Conservation (phyloP, 2,888 invertebrate species). For the Andrena bucephala region DNA sequence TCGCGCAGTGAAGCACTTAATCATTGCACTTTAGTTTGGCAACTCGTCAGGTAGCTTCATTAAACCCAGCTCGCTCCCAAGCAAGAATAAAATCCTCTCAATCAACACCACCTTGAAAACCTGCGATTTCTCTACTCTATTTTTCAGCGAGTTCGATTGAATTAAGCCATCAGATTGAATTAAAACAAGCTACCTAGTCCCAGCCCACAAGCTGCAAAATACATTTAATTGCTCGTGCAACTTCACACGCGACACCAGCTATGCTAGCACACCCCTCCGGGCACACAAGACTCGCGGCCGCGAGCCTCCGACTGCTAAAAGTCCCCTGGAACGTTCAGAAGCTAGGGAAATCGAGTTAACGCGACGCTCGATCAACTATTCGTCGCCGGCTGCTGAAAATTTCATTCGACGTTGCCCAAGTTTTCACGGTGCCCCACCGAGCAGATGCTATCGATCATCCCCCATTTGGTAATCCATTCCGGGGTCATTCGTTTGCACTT, state of each 20-base stretch:
- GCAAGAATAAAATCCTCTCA: neutral
- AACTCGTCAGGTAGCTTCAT: constrained; percentile 6
- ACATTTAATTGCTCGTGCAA: no score
- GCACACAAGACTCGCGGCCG: no score
- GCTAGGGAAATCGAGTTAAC: constrained; percentile 11
- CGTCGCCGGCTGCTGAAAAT: constrained; percentile 23
- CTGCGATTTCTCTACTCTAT: neutral
- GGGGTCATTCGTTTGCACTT: constrained; percentile 62
- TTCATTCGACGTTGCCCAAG: constrained; percentile 7
- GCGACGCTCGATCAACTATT: constrained; percentile 17
- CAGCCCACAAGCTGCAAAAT: no score
- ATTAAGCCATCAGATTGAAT: no score
- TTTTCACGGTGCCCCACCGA: constrained; percentile 10
- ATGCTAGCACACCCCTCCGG: neutral
- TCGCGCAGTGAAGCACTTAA: constrained; percentile 9
- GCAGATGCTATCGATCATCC: constrained; percentile 42
- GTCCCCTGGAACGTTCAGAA: constrained; percentile 3
- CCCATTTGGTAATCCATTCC: constrained; percentile 53
- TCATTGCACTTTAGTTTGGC: constrained; percentile 2
- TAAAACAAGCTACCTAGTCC: no score
- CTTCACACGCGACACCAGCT: neutral
- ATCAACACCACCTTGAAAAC: neutral
- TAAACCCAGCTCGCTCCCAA: neutral
- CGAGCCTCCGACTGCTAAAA: neutral
- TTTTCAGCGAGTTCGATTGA: no score